Conservation (phyloP, 2,888 invertebrate genomes). For the Ametastegia equiseti region DNA sequence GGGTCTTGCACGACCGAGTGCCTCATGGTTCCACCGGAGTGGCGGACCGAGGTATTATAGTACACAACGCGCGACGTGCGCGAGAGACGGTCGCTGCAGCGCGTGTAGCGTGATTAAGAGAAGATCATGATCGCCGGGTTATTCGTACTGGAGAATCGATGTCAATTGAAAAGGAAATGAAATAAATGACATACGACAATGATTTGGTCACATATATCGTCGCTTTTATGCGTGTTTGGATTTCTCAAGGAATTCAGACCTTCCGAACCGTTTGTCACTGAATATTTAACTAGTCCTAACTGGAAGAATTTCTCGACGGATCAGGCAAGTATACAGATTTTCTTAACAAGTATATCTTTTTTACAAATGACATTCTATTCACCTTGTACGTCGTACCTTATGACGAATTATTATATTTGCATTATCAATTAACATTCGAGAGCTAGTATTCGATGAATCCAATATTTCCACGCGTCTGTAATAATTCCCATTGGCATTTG, state of each 20-base stretch:
- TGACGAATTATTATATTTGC: neutral
- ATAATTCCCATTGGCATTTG: neutral
- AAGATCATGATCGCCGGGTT: neutral
- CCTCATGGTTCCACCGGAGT: neutral
- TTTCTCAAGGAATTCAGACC: conserved; percentile 91
- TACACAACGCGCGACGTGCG: neutral
- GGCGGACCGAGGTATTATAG: neutral
- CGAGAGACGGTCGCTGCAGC: neutral
- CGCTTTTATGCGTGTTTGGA: conserved; percentile 88
- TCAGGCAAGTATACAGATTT: conserved; percentile 76
- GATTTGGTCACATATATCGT: conserved; percentile 84
- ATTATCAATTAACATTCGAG: neutral
- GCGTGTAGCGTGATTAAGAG: neutral
- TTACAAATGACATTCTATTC: conserved; percentile 16
- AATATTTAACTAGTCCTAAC: conserved; percentile 86
- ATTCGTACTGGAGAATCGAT: neutral
- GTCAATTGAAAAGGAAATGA: neutral
- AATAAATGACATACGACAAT: conserved; percentile 52
- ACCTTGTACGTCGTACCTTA: conserved; percentile 18
- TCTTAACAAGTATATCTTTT: neutral
- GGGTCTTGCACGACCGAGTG: neutral
- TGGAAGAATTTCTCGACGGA: conserved; percentile 87
- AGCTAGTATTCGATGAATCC: neutral
- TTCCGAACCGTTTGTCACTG: conserved; percentile 90
- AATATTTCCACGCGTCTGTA: neutral